phyloP scores from a whole-genome alignment of 2,797 vertebrate genomes.

The Cossypha caffra region DNA sequence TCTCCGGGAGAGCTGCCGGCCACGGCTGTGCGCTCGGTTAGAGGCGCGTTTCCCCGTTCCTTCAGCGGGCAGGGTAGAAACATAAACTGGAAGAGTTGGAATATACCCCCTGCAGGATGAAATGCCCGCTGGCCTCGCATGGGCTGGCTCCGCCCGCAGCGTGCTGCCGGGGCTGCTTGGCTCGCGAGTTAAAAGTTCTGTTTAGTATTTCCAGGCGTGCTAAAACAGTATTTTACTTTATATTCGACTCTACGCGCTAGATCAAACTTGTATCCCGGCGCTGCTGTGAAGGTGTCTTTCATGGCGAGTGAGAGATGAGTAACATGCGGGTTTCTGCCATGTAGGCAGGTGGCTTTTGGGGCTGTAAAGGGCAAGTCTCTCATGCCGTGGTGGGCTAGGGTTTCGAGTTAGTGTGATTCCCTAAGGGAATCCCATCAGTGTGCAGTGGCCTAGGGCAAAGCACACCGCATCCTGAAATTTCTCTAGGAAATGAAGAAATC shows the following conservation, averaged over 20 bases:
- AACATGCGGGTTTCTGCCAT: rapidly evolving
- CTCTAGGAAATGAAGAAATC: neutral
- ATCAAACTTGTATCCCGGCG: neutral
- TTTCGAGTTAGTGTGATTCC: neutral
- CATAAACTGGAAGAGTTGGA: rapidly evolving
- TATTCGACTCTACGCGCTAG: neutral
- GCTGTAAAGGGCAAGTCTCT: neutral
- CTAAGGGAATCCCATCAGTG: neutral
- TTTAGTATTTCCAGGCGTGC: neutral
- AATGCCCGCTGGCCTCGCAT: neutral
- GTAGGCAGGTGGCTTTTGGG: neutral
- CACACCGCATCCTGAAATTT: neutral
- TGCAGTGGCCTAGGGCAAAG: neutral
- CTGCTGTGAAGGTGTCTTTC: neutral
- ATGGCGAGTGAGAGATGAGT: neutral
- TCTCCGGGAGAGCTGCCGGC: neutral
- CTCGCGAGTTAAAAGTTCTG: neutral
- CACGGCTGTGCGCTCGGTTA: rapidly evolving
- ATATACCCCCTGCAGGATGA: neutral
- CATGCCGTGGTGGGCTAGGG: neutral
- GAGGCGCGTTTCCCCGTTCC: neutral
- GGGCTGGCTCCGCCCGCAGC: neutral
- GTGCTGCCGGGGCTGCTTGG: neutral
- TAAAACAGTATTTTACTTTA: neutral
- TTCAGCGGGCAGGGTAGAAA: neutral